A percentile compares a stretch with the other conserved stretches of the same genome.
These are phyloP conservation scores for Cerceris rybyensis DNA, from an alignment of 2,888 invertebrate species.

Conservation along the genomic window DNA sequence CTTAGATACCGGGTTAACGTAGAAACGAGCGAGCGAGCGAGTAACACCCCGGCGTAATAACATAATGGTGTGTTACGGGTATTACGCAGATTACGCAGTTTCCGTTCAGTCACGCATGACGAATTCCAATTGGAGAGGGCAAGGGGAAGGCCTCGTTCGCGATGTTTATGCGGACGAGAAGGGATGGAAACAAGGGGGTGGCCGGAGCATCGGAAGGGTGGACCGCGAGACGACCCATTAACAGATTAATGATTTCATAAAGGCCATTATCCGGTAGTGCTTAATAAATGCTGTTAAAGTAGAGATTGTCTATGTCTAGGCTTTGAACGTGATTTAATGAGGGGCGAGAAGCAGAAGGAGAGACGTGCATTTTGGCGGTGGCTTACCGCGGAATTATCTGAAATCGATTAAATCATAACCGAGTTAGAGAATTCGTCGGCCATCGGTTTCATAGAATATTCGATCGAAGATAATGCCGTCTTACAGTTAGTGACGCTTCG, in stretches of 20 bases:
- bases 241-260: constrained; percentile 77
- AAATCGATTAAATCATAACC: neutral
- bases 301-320: constrained; percentile 8
- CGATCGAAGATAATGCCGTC: no score
- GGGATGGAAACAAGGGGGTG: constrained; percentile 23
- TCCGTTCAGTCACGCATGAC: constrained; percentile 74
- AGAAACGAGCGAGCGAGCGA: constrained; percentile 18
- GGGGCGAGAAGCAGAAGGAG: neutral
- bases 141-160: constrained; percentile 40
- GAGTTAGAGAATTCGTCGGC: neutral
- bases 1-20: neutral
- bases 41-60: constrained; percentile 73
- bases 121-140: constrained; percentile 63
- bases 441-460: no score
- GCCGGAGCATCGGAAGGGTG: constrained; percentile 39
- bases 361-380: neutral
- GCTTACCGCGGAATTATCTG: neutral
- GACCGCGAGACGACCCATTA: constrained; percentile 68
- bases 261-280: constrained; percentile 46
- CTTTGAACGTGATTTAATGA: constrained; percentile 2
- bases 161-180: constrained; percentile 46
- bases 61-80: constrained; percentile 74
- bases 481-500: no score
- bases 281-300: constrained; percentile 49
- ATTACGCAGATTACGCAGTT: constrained; percentile 76